phyloP scores from a whole-genome alignment of 2,797 vertebrate species.

The Lacerta agilis region DNA sequence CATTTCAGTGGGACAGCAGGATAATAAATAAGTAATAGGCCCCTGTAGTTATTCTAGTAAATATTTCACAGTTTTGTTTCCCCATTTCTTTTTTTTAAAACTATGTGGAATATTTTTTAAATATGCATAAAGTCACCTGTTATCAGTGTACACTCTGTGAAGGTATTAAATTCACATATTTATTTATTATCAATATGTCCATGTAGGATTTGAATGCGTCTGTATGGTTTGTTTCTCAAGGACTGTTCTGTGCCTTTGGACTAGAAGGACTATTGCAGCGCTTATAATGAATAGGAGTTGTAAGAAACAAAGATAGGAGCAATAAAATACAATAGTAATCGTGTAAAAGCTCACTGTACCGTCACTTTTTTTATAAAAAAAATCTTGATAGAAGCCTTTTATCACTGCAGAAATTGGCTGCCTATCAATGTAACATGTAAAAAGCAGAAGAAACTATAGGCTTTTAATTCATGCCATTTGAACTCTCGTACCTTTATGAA shows the following conservation, averaged over 20 bases:
- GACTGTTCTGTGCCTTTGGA: conserved; percentile 58
- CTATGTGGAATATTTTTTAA: neutral
- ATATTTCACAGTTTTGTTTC: neutral
- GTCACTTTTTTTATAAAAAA: conserved; percentile 35
- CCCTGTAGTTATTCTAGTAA: neutral
- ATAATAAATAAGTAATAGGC: neutral
- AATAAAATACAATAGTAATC: conserved; percentile 64
- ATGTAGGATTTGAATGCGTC: conserved; percentile 52
- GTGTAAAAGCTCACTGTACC: conserved; percentile 54
- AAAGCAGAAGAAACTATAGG: conserved; percentile 68
- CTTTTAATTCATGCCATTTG: conserved; percentile 72
- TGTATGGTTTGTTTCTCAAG: conserved; percentile 53
- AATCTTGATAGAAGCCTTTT: conserved; percentile 69
- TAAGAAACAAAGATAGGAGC: conserved; percentile 54
- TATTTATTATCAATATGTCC: conserved; percentile 63
- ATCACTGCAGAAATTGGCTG: conserved; percentile 65
- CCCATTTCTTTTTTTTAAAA: neutral
- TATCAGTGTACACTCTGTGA: neutral
- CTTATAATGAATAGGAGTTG: conserved; percentile 36
- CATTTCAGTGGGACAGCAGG: neutral
- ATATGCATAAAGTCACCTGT: neutral
- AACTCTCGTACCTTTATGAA: conserved; percentile 70
- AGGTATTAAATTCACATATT: conserved; percentile 49
- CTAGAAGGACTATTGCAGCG: conserved; percentile 41
- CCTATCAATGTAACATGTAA: conserved; percentile 54